A percentile compares a stretch with the other conserved stretches of the same genome.
Conservation (phyloP, 1,140 invertebrate species). For the Aculops lycopersici region DNA sequence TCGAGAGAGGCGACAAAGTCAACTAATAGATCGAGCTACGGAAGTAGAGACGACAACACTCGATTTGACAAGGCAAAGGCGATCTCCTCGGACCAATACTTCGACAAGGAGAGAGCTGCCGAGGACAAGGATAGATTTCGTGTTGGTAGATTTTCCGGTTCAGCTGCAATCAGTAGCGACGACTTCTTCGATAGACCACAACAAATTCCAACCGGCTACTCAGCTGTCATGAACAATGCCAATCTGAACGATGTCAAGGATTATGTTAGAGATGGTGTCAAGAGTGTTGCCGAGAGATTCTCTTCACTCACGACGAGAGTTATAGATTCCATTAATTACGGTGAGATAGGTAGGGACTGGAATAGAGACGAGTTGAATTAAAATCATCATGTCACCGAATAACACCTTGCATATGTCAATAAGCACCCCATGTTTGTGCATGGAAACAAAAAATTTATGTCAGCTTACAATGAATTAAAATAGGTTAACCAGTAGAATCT, state of each 20-base stretch:
- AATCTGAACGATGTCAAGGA: slow-evolving; percentile 82
- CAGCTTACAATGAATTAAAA: too few relatives aligned
- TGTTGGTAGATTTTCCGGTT: slow-evolving; percentile 46
- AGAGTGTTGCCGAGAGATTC: slow-evolving; percentile 70
- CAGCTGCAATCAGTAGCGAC: slow-evolving; percentile 66
- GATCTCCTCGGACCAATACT: slow-evolving; percentile 87
- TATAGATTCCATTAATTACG: slow-evolving; percentile 38
- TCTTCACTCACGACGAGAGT: slow-evolving; percentile 74
- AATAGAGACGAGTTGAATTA: too few relatives aligned
- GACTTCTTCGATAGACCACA: slow-evolving; percentile 49
- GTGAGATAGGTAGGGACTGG: too few relatives aligned
- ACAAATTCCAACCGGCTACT: not conserved
- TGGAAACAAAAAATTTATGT: too few relatives aligned
- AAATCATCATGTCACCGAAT: too few relatives aligned
- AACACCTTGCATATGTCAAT: too few relatives aligned
- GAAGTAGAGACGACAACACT: too few relatives aligned
- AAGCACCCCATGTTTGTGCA: too few relatives aligned
- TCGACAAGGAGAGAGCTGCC: slow-evolving; percentile 32
- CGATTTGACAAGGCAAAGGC: slow-evolving; percentile 83
- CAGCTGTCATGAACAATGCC: slow-evolving; percentile 20
- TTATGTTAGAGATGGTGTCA: slow-evolving; percentile 73
- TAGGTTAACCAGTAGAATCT: too few relatives aligned
- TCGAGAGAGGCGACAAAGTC: too few relatives aligned
- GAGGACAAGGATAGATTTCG: slow-evolving; percentile 33
- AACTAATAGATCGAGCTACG: too few relatives aligned